Evolutionary conservation across 2,888 invertebrate species (phyloP), one percentile per base, ranked within the genome.

Genomic region (Dichetophora obliterata): DNA sequence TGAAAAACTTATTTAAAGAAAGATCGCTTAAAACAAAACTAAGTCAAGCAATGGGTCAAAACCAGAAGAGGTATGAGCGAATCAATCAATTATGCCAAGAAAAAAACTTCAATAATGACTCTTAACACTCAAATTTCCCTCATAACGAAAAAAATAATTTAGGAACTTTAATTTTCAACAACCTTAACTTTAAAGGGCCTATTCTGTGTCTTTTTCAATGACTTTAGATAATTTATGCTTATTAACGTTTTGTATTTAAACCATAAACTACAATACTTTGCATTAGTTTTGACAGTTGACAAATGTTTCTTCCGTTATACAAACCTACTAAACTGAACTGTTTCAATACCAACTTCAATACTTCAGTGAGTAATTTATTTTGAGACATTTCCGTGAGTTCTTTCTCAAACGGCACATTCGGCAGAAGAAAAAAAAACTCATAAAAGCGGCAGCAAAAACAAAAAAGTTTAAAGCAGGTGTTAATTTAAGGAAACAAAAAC

Each of bases 381-480:
- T 24, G 19, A 19, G 57, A 8, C 24, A 24, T 59, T 9, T 54
- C 22, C 19, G 11, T 9, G n/a, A 8, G 19, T 54, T 2, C 0
- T 6, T 22, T 6, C 19, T 9, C 19, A 24, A 59, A 8, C 8
- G 57, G 27, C 4, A 3, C 6, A 9, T 24, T 31, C 37, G 3
- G 6, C 8, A 37, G 8, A 37, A 37, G 1, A 37, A 37, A 37
- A 37, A 8, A 37, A 37, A 1, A 37, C 5, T 31, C 27, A 63
- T 63, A 34, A 27, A 63, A 63, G 11, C 11, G 31, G 5, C 31
- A 65, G 68, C 59, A 69, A 57, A 59, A 68, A 57, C 66, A 76
- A 77, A 80, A 74, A 69, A 77, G 78, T 78, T 77, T 80, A 50
- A 22, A 75, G 78, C 80, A 80, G 80, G 80, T 80, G 80, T 76